These are phyloP conservation scores for Coptodon rendalli DNA, from an alignment of 2,113 vertebrate genomes.

Conservation along the genomic window DNA sequence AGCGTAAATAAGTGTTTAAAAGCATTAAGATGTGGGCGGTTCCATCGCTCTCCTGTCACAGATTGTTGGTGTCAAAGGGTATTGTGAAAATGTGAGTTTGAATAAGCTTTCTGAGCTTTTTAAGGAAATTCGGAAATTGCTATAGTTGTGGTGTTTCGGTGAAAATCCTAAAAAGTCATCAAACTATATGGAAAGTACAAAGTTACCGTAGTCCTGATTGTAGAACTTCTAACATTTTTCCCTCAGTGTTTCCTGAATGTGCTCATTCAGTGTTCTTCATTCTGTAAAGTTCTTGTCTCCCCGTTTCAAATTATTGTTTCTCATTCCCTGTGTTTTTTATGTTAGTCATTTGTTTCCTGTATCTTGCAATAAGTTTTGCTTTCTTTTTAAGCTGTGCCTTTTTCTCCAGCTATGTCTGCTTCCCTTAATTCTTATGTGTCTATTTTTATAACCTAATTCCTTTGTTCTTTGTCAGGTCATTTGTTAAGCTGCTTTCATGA, in stretches of 20 bases:
- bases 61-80: not conserved
- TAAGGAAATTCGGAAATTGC: not conserved
- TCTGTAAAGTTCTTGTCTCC: not conserved
- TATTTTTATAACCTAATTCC: not conserved
- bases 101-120: not conserved
- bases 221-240: not conserved
- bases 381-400: not conserved
- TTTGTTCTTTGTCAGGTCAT: not conserved
- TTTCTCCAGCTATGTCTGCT: not conserved
- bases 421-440: not conserved
- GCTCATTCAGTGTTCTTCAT: not conserved
- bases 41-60: not conserved
- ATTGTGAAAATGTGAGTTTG: not conserved
- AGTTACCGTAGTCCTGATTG: not conserved
- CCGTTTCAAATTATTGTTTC: not conserved
- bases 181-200: not conserved
- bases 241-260: not conserved
- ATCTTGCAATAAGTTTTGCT: not conserved
- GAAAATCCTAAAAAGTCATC: not conserved
- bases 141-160: not conserved
- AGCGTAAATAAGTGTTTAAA: not conserved
- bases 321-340: not conserved
- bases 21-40: not conserved
- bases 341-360: not conserved
- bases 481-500: not conserved